Conservation (phyloP, 2,797 vertebrate species). For the Chaetophractus vellerosus region DNA sequence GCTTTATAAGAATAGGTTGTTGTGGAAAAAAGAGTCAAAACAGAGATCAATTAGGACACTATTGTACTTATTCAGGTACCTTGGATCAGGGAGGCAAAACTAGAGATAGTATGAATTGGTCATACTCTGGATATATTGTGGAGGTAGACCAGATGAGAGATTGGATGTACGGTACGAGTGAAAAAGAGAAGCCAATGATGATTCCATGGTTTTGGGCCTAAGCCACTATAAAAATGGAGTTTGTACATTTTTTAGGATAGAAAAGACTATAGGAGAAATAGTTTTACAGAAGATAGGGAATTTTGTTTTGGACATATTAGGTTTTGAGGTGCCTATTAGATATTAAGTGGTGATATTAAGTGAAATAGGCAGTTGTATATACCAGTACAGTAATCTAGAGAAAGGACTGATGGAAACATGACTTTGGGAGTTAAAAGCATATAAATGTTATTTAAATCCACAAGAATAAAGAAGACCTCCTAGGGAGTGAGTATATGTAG, state of each 20-base stretch:
- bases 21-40: not conserved
- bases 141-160: constrained; percentile 1
- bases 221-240: not conserved
- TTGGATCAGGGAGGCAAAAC: not conserved
- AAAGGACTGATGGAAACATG: not conserved
- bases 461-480: not conserved
- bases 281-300: not conserved
- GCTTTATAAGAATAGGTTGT: not conserved
- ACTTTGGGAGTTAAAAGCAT: not conserved
- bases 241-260: constrained; percentile 7
- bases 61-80: constrained; percentile 27
- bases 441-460: constrained; percentile 26
- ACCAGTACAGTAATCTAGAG: not conserved
- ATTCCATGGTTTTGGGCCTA: not conserved
- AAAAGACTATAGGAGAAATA: not conserved
- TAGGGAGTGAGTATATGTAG: not conserved
- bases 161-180: not conserved
- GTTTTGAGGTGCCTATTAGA: not conserved
- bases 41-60: not conserved
- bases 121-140: not conserved
- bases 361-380: not conserved
- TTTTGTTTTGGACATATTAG: not conserved
- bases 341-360: not conserved
- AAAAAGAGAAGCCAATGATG: not conserved
- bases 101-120: not conserved